Conservation (phyloP, 1,140 invertebrate genomes). For the Drosophila cardini region DNA sequence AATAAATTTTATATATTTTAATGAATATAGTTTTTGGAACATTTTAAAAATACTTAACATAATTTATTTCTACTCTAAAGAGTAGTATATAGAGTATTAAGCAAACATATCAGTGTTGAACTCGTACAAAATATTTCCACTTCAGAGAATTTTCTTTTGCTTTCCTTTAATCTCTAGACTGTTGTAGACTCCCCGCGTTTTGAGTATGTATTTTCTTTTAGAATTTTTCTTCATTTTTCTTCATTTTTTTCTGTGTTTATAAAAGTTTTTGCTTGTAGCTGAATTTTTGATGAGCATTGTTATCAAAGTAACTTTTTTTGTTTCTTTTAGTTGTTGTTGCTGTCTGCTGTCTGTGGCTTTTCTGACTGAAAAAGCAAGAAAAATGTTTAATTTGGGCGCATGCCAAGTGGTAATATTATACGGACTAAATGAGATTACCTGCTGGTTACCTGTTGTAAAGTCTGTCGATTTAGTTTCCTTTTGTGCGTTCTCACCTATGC, state of each 20-base stretch:
- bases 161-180: conserved; percentile 27
- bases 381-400: conserved; percentile 68
- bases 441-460: conserved; percentile 55
- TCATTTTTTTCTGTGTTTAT: conserved; percentile 33
- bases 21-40: no score
- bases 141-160: conserved; percentile 20
- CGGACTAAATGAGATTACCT: conserved; percentile 76
- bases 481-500: conserved; percentile 50
- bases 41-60: no score
- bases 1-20: no score
- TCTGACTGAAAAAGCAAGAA: conserved; percentile 16
- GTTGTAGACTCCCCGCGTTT: conserved; percentile 22
- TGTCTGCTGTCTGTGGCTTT: background rate
- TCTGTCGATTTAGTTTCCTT: conserved; percentile 70
- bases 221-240: conserved; percentile 53
- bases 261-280: conserved; percentile 80
- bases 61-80: background rate
- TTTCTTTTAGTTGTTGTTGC: conserved; percentile 34
- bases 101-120: background rate
- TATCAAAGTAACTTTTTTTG: conserved; percentile 74
- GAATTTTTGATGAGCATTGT: conserved; percentile 76
- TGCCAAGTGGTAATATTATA: conserved; percentile 70
- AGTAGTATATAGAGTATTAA: background rate
- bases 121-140: conserved; percentile 1
- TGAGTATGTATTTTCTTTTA: conserved; percentile 64